Base-by-base conservation (phyloP, 2,888 invertebrate genomes). In the Carabus problematicus region DNA sequence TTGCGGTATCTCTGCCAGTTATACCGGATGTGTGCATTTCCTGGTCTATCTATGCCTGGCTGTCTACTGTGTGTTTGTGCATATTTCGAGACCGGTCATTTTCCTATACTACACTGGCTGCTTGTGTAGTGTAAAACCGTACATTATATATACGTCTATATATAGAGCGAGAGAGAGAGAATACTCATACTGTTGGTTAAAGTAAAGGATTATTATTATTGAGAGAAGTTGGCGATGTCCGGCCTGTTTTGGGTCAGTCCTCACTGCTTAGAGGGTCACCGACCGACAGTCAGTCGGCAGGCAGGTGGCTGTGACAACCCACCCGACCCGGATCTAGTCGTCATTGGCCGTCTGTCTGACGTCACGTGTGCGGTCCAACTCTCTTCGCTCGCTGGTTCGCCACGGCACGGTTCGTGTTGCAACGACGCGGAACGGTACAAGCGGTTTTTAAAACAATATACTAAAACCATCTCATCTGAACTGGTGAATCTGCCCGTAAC, bases 291-390 rank as follows among this genome's bases (percentile, higher is more conserved):
- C 11, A n/a, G 55, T 42, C n/a, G 16, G 40, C 12, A 19, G 54
- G 66, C 66, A 49, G 58, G 66, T 66, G 66, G 49, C 55, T 64
- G 55, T 60, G 52, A 67, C 60, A 64, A 59, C 70, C 59, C 64
- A 70, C 64, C 55, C 64, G 70, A 70, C 70, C 70, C 70, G 70
- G 70, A 70, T 70, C 70, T 70, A 67, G 43, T 67, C 67, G 67
- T 67, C 67, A 67, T 67, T 67, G 67, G 67, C 67, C 67, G 67
- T 11, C 59, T 49, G 49, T 40, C 41, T 67, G 67, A 67, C 67
- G 67, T 67, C 67, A 67, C 67, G 43, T 8, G 52, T 19, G 9
- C 59, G 41, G 41, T 12, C 58, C 45, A 40, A 19, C 16, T 12
- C 12, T 18, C 52, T 12, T 52, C 52, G 16, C 52, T 11, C 45